Evolutionary conservation across 2,888 invertebrate genomes (phyloP).

Genomic region (Lissocephala sabroskyi): DNA sequence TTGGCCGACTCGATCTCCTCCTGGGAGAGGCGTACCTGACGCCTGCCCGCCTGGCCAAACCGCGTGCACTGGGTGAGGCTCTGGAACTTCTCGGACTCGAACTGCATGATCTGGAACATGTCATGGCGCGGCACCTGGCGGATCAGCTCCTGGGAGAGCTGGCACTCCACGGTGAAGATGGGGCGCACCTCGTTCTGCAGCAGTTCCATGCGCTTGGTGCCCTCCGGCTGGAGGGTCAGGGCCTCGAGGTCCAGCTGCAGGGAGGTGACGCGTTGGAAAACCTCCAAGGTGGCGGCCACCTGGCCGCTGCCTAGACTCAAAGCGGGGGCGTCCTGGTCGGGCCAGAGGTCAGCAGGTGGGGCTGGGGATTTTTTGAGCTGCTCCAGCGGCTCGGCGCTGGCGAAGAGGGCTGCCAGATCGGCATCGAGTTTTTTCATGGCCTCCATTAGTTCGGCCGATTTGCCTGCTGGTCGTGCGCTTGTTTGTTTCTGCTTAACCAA

Average conservation of each 20-base stretch:
- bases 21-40: conserved; percentile 39
- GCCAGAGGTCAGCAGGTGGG: conserved; percentile 25
- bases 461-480: conserved; percentile 29
- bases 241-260: conserved; percentile 65
- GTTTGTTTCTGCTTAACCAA: neutral
- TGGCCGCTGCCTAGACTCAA: neutral
- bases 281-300: conserved; percentile 33
- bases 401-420: conserved; percentile 62
- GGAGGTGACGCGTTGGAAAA: conserved; percentile 50
- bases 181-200: conserved; percentile 63
- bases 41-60: conserved; percentile 59
- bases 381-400: conserved; percentile 47
- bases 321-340: conserved; percentile 15
- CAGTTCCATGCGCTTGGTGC: conserved; percentile 65
- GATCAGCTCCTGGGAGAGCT: conserved; percentile 61
- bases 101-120: conserved; percentile 68
- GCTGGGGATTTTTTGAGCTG: conserved; percentile 30
- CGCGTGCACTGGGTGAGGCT: conserved; percentile 67
- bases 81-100: conserved; percentile 68
- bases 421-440: conserved; percentile 69
- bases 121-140: conserved; percentile 47
- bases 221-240: conserved; percentile 63
- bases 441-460: conserved; percentile 64
- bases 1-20: conserved; percentile 24
- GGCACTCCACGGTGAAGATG: conserved; percentile 67